Conservation (phyloP, 1,140 invertebrate genomes). For the Zophobas morio region DNA sequence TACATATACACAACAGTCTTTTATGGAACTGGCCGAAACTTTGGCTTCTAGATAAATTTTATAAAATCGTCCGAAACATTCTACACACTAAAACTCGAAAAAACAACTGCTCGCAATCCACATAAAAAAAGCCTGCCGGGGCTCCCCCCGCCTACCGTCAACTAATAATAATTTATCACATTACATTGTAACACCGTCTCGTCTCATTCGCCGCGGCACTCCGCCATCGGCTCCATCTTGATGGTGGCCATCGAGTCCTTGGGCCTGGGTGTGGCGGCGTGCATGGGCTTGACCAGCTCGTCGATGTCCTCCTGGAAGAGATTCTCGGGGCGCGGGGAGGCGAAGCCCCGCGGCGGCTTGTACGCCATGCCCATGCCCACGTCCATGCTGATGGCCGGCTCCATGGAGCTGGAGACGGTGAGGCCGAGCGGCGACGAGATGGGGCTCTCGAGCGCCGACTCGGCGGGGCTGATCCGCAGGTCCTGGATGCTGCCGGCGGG, state of each 20-base stretch:
- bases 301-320: constrained; percentile 75
- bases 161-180: constrained; percentile 67
- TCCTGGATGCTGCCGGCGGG: constrained; percentile 66
- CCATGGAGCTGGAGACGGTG: constrained; percentile 65
- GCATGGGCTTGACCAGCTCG: constrained; percentile 73
- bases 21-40: constrained; percentile 67
- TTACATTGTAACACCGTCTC: constrained; percentile 60
- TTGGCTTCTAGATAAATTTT: constrained; percentile 65
- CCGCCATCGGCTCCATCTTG: constrained; percentile 71
- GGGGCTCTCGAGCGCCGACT: constrained; percentile 68
- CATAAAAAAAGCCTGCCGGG: constrained; percentile 19
- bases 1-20: constrained; percentile 68
- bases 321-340: constrained; percentile 75
- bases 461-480: constrained; percentile 65
- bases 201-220: constrained; percentile 68
- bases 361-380: constrained; percentile 76
- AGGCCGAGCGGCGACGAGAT: constrained; percentile 70
- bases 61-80: constrained; percentile 65
- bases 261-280: constrained; percentile 57
- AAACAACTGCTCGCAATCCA: constrained; percentile 38
- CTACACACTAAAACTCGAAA: constrained; percentile 63
- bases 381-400: constrained; percentile 61
- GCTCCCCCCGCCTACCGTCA: constrained; percentile 37
- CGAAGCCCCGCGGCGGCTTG: constrained; percentile 73
- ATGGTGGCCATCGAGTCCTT: constrained; percentile 66